phyloP scores from a whole-genome alignment of 1,140 invertebrate genomes.

The Procambarus clarkii region DNA sequence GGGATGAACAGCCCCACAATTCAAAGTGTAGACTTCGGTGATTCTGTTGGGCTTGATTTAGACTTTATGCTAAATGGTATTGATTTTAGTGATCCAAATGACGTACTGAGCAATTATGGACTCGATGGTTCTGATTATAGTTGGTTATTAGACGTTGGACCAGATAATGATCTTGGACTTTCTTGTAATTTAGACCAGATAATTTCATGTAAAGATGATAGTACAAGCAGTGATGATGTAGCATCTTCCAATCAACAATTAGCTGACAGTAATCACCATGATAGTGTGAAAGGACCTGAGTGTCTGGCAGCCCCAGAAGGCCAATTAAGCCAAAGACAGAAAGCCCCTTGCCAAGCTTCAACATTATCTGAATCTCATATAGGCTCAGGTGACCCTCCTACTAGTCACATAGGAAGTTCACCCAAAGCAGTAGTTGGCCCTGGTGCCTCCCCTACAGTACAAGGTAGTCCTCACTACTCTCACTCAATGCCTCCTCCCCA shows the following conservation, averaged over 20 bases:
- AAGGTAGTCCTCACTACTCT: constrained; percentile 49
- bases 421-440: constrained; percentile 49
- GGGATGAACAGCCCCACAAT: constrained; percentile 22
- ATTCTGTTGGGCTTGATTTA: constrained; percentile 51
- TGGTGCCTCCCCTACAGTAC: constrained; percentile 53
- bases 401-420: constrained; percentile 52
- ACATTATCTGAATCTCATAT: constrained; percentile 40
- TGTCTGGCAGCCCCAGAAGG: constrained; percentile 56
- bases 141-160: constrained; percentile 70
- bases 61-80: constrained; percentile 66
- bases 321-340: constrained; percentile 58
- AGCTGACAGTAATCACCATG: constrained; percentile 50
- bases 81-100: constrained; percentile 68
- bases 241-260: constrained; percentile 57
- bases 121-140: constrained; percentile 65
- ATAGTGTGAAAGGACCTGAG: constrained; percentile 41
- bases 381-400: constrained; percentile 51
- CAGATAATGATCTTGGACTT: constrained; percentile 68
- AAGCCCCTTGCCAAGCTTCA: constrained; percentile 35
- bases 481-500: constrained; percentile 73
- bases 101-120: constrained; percentile 64
- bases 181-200: constrained; percentile 65
- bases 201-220: constrained; percentile 67
- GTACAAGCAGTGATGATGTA: constrained; percentile 68
- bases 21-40: constrained; percentile 40